Base-by-base conservation (phyloP, 1,140 invertebrate species). In the Dinothrombium tinctorium region DNA sequence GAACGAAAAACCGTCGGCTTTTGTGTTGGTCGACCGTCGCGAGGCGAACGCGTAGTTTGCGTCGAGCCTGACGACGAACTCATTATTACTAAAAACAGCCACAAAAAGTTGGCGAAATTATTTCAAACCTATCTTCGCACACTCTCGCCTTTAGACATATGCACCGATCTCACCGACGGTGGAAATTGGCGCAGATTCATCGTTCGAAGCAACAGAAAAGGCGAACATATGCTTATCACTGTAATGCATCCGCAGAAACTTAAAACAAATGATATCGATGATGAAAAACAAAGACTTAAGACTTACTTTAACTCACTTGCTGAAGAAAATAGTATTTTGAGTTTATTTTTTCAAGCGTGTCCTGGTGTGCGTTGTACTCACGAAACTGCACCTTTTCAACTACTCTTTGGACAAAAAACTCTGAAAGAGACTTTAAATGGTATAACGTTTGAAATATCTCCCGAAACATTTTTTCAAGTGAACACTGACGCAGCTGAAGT, bases 151-250 rank as follows among this genome's bases (percentile, higher is more conserved):
- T 21, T 42, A 7, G 42, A 41, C 25, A 24, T 33, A 12, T 44
- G 32, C 25, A 14, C 22, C 8, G 33, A 35, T 29, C 35, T 40
- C 29, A 36, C 45, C 7, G 77, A 86, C 50, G 64, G 68, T 24
- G 90, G 90, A 0, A 67, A 82, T 57, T 98, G 87, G 73, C 69
- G 72, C 44, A 78, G 82, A 57, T 58, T 96, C 25, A 78, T 73
- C 14, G 74, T 78, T 1, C 60, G 89, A 39, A 67, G 70, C 20
- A 51, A 51, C 41, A 73, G 72, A 2, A 50, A 54, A 5, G 60
- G 59, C 14, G 66, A 73, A 41, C 69, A 89, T 42, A 59, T 96
- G 49, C 78, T 87, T 66, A 61, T 92, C n/a, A 69, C 89, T 22
- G 67, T 80, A 8, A 75, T 80, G 35, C 53, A 64, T 48, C 60